Evolutionary conservation across 1,140 invertebrate genomes (phyloP), one percentile per base, ranked within the genome.

Genomic region (Bradysia coprophila): DNA sequence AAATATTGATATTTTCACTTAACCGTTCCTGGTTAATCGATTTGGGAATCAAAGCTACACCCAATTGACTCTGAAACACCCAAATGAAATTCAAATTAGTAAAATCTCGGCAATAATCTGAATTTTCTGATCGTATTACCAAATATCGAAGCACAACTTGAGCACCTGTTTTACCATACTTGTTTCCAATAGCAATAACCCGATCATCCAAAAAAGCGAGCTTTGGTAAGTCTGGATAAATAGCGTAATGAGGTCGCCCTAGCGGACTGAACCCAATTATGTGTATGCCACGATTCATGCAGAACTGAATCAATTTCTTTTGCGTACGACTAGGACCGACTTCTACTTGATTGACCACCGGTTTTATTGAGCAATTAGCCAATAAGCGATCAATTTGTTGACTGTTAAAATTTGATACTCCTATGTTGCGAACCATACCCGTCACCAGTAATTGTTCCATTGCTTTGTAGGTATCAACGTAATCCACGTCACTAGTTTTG

Each of bases 351-450:
- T 80, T 72, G 9, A 68, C 72, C 2, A 71, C 73, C 2, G 87
- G 88, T 47, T 75, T 76, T 15, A 90, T 71, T 36, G 57, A 68
- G 0, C 71, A 71, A 19, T 56, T 60, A 4, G 70, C 61, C n/a
- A 88, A 48, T 3, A 93, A 45, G 16, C 77, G 62, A 32, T 76
- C 63, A 13, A 90, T 69, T 60, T 92, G 88, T 37, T 69, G 56
- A 36, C 66, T 73, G 51, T 86, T 90, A 57, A 93, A 93, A 58
- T 92, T 93, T 18, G 84, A 89, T 2, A 92, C 44, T 1, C 89
- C 88, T 48, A 93, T 82, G 34, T 76, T 76, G 43, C 65, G 72
- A 0, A 71, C 64, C 10, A 86, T 62, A 0, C 83, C 85, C 41
- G 74, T 62, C n/a, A 68, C 59, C 3, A 76, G 72, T 40, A 76